These are phyloP conservation scores for Hippocampus guttulatus DNA, from an alignment of 2,113 vertebrate species.

Conservation along the genomic window DNA sequence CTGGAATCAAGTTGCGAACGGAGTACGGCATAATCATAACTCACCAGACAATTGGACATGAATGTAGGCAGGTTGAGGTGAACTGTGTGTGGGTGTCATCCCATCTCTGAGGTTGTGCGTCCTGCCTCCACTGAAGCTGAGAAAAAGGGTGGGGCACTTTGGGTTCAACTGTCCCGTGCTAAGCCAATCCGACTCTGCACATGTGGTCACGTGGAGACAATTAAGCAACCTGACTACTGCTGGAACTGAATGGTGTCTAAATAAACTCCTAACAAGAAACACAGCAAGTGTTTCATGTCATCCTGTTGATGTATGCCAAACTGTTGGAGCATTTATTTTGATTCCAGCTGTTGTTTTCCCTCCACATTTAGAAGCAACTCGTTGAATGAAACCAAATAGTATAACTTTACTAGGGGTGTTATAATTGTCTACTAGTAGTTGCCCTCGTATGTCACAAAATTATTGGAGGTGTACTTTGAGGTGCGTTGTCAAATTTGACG, in stretches of 20 bases:
- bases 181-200: constrained; percentile 15
- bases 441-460: too few species aligned
- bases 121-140: not conserved
- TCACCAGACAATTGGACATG: constrained; percentile 22
- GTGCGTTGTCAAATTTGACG: too few species aligned
- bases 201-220: constrained; percentile 12
- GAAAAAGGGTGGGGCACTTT: constrained; percentile 7
- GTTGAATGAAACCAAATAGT: too few species aligned
- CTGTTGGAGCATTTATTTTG: not conserved
- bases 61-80: not conserved
- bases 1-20: too few species aligned
- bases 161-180: constrained; percentile 11
- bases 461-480: not conserved
- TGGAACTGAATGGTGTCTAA: not conserved
- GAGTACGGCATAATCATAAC: constrained; percentile 5
- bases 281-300: not conserved
- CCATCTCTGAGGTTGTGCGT: constrained; percentile 7
- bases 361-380: not conserved
- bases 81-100: constrained; percentile 23
- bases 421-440: not conserved
- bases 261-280: not conserved
- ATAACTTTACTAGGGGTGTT: too few species aligned
- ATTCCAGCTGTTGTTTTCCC: not conserved
- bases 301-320: not conserved
- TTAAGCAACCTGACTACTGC: constrained; percentile 33